phyloP scores from a whole-genome alignment of 2,888 invertebrate genomes.

The Polyommatus iphigenia region DNA sequence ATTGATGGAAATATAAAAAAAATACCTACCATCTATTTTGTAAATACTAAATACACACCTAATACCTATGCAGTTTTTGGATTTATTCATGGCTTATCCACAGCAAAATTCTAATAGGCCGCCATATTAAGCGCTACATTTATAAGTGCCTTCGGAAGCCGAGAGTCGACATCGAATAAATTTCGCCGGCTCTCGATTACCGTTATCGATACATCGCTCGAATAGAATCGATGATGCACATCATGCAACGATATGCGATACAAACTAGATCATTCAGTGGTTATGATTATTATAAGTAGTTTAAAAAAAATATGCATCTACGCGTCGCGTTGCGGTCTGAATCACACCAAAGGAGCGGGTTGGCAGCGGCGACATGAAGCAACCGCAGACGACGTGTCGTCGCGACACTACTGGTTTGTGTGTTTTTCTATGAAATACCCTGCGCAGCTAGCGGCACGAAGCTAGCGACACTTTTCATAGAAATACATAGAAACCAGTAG shows the following conservation, averaged over 20 bases:
- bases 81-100: constrained; percentile 18
- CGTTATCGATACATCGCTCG: constrained; percentile 59
- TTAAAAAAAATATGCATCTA: no score
- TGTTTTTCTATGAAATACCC: no score
- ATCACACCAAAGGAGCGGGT: no score
- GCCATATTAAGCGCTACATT: constrained; percentile 30
- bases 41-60: neutral
- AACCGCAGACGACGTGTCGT: no score
- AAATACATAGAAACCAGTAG: no score
- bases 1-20: neutral
- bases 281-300: neutral
- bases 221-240: constrained; percentile 44
- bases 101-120: constrained; percentile 36
- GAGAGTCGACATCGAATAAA: constrained; percentile 53
- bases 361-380: no score
- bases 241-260: neutral
- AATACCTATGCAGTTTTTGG: neutral
- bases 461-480: no score
- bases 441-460: no score
- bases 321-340: no score
- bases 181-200: constrained; percentile 59
- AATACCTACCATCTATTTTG: neutral
- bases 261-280: neutral
- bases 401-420: no score
- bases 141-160: constrained; percentile 46